A percentile compares a stretch with the other conserved stretches of the same genome.
Conservation (phyloP, 2,797 vertebrate genomes). For the Malurus leucopterus region DNA sequence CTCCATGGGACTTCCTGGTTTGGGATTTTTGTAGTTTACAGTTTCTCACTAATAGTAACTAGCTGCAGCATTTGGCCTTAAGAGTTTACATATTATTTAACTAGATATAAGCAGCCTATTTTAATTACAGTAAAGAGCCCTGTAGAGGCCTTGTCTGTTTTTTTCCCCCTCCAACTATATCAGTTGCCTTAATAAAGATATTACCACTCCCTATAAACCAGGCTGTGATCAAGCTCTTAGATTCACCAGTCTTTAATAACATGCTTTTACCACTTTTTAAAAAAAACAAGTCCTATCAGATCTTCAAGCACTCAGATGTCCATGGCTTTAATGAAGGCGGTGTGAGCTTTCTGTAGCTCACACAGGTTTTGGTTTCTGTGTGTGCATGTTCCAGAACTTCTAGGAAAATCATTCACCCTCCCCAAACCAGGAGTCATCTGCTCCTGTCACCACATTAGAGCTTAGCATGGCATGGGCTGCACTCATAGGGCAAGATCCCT, state of each 20-base stretch:
- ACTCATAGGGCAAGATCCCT: background rate
- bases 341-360: background rate
- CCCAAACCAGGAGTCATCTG: background rate
- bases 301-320: background rate
- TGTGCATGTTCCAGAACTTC: background rate
- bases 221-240: constrained; percentile 16
- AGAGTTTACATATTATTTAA: constrained; percentile 60
- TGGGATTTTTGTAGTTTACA: constrained; percentile 58
- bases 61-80: constrained; percentile 54
- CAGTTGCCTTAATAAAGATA: constrained; percentile 55
- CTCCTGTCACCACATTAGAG: background rate
- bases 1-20: constrained; percentile 60
- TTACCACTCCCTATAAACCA: constrained; percentile 20
- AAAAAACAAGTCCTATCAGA: background rate
- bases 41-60: constrained; percentile 55
- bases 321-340: background rate
- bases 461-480: background rate
- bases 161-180: constrained; percentile 50
- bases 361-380: background rate
- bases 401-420: background rate
- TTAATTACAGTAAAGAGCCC: constrained; percentile 46
- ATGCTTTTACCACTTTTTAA: background rate
- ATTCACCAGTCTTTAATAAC: constrained; percentile 14
- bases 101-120: constrained; percentile 39
- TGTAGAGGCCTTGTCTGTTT: constrained; percentile 33